Base-by-base conservation (phyloP, 1,140 invertebrate genomes). In the Tetragnatha versicolor region DNA sequence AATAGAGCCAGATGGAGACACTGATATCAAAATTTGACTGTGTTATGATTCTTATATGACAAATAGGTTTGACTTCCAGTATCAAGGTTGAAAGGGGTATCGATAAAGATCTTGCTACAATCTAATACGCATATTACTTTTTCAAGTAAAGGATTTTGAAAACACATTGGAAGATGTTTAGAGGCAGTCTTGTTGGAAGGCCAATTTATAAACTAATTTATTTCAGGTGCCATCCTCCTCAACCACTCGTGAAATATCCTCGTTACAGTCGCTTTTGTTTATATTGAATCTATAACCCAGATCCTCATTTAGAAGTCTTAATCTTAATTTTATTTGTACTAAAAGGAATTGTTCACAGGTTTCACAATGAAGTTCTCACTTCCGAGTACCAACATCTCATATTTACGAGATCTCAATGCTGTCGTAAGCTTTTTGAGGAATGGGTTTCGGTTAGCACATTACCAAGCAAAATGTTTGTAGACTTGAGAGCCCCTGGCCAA, bases 381-480 rank as follows among this genome's bases (percentile, higher is more conserved):
- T 45, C n/a, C 12, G 42, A n/a, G 2, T 27, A n/a, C 4, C 51
- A 55, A 22, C 17, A 25, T 20, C 25, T 55, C n/a, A n/a, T n/a
- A n/a, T n/a, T n/a, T n/a, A n/a, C n/a, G n/a, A n/a, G n/a, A n/a
- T n/a, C n/a, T 42, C 27, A 10, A 66, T 45, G 2, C 7, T 22
- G 27, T 66, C 63, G 25, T 66, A 66, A 17, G 63, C 2, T 4
- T 66, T 66, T 31, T 66, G 63, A 14, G 63, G n/a, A 7, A 66
- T 37, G 12, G 63, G 63, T 14, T 10, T 7, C 20, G 63, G 63
- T 22, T 42, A 66, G 25, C 25, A 10, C 66, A 31, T 63, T 1
- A 63, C 60, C 9, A 17, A 12, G 31, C 66, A 69, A 69, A 69
- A 69, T 31, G 39, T 69, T 51, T 69, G 20, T 12, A 47, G 17